Evolutionary conservation across 2,888 invertebrate genomes (phyloP), one percentile per base, ranked within the genome.

Genomic region (Zygothrica quintamaculata): DNA sequence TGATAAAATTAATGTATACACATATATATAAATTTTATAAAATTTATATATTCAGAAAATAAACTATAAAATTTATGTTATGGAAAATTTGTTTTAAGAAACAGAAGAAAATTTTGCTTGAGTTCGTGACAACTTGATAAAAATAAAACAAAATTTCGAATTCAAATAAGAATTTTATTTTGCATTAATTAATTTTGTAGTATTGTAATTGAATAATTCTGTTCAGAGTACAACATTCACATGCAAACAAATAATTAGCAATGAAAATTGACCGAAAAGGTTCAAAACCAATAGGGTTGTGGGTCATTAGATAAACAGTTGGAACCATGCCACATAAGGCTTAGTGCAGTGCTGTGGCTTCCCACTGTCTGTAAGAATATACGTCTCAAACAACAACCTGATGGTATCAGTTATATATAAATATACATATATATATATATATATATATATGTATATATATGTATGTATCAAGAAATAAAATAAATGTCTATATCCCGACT

Each of bases 171-270:
- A n/a, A n/a, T 50, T 55, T 70, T 37, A 22, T 33, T 34, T 48
- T 34, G 29, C 11, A 5, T 40, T 52, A 25, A 8, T 39, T 40
- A 37, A 22, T 39, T 29, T 18, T 48, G 15, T 29, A 29, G 55
- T 18, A 37, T 40, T 52, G 8, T 15, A 34, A 39, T 26, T 33
- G 31, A 72, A 57, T 18, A 46, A 67, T 70, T 75, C 71, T 71
- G 82, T 82, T 34, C 52, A 13, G 3, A 13, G 37, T 11, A 18
- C 48, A 40, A 40, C 37, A 42, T 44, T 34, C 50, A 72, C 79
- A 80, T 80, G 80, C 80, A 80, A 80, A 80, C 67, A 84, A 80
- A 86, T 80, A 77, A 80, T 80, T 84, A 84, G 18, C 58, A 36
- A 39, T 52, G 13, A 33, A 34, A 39, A 51, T 39, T 70, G 40